Base-by-base conservation (phyloP, 1,140 invertebrate genomes). In the Achroia grisella region DNA sequence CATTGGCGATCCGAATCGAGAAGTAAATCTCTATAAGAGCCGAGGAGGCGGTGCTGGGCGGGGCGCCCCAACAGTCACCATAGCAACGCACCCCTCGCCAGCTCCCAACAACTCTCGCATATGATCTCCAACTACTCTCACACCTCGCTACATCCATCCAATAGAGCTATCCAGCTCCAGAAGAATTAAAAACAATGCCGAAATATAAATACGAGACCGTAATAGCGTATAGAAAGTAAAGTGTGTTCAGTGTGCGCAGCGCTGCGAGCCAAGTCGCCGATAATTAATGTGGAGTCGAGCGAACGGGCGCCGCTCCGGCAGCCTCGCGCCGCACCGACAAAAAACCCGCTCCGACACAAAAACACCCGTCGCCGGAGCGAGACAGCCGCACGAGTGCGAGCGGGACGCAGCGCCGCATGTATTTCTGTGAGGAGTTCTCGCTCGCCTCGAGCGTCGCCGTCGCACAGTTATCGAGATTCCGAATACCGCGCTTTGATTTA, bases 331-430 rank as follows among this genome's bases (percentile, higher is more conserved):
- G 56, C 59, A 60, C 61, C 61, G 62, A 80, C 77, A 84, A 84
- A 84, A 84, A 84, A 84, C 80, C 78, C 78, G 80, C 77, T 73
- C 60, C 72, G 76, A 62, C 72, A 82, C 74, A 84, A 81, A 82
- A 84, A 84, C 77, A 82, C 74, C 63, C 60, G 71, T 57, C 69
- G 74, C 37, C 39, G 49, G 76, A 85, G 59, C 55, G 76, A 51
- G 78, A 82, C 64, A 10, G 37, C 34, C 32, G 51, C 37, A 61
- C 55, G 53, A 10, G 78, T 8, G 29, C 62, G 69, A 82, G 52
- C 40, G 71, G 40, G 68, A 80, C 64, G 13, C 39, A 35, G n/a
- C 43, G 39, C 59, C 50, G 52, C 70, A 73, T 72, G 71, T 78
- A 84, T 84, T 81, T 82, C 71, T 80, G 66, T 81, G 71, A 71